Evolutionary conservation across 2,797 vertebrate genomes (phyloP).

Genomic region (Parambassis ranga): DNA sequence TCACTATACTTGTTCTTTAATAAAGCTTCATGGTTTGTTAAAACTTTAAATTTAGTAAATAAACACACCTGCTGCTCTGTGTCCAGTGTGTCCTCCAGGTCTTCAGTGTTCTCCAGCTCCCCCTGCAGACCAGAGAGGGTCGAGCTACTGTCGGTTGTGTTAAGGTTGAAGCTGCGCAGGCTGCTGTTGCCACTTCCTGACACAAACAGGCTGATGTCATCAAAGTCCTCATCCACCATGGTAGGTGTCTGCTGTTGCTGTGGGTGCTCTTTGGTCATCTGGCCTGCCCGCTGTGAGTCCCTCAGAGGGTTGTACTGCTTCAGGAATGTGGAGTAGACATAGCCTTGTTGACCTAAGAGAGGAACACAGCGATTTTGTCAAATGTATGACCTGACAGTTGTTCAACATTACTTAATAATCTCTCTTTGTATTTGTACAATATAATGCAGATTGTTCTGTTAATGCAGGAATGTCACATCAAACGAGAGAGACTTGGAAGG

Average conservation of each 20-base stretch:
- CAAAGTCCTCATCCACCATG: slow-evolving; percentile 88
- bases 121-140: slow-evolving; percentile 80
- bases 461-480: too few species aligned
- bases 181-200: slow-evolving; percentile 81
- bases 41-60: too few species aligned
- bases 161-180: slow-evolving; percentile 73
- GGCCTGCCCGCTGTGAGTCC: slow-evolving; percentile 56
- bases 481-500: too few species aligned
- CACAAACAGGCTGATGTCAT: slow-evolving; percentile 93
- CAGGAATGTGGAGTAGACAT: slow-evolving; percentile 95
- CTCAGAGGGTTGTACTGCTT: slow-evolving; percentile 91
- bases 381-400: background rate
- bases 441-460: too few species aligned
- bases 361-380: slow-evolving; percentile 19
- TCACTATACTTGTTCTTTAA: too few species aligned
- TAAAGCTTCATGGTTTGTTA: too few species aligned
- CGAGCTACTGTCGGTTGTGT: slow-evolving; percentile 77
- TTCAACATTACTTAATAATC: too few species aligned
- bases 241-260: slow-evolving; percentile 47
- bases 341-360: slow-evolving; percentile 80
- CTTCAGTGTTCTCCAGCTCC: slow-evolving; percentile 67
- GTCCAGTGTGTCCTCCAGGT: slow-evolving; percentile 59
- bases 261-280: slow-evolving; percentile 55
- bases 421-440: too few species aligned
- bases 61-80: slow-evolving; percentile 86